Base-by-base conservation (phyloP, 2,797 vertebrate species). In the Hydrophis major region DNA sequence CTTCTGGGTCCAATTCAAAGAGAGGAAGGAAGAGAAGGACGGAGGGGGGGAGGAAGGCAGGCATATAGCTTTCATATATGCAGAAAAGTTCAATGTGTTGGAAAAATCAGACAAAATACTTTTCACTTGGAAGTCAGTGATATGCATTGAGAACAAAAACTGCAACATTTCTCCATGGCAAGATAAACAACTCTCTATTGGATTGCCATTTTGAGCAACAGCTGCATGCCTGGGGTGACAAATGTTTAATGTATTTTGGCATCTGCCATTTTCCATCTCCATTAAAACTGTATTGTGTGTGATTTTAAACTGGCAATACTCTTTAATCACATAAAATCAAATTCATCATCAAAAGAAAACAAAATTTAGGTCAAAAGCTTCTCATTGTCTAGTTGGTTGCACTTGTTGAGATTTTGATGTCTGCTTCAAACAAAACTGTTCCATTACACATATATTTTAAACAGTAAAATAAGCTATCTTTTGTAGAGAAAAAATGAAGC, bases 381-480 rank as follows among this genome's bases (percentile, higher is more conserved):
- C 92, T 97, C 94, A 96, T 95, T 96, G 96, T 96, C 94, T 95
- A 92, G 87, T 94, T 93, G 94, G 94, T 94, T 96, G 94, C 93
- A 91, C 42, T 90, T 14, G 57, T 93, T 88, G 94, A 78, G 92
- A 94, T 95, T 94, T 96, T 63, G 50, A 94, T 92, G 90, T 66
- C 94, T 90, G 93, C 94, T 97, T 96, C 96, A 97, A 95, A 95
- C 94, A 83, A 95, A 95, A 94, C 92, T 78, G 91, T 93, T 97
- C 96, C 93, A 97, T 87, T 53, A 94, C 61, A 95, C 94, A 92
- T 89, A 89, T 92, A 95, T 96, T 96, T 96, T 83, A 83, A 83
- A 25, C 37, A 83, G 10, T 83, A 83, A 83, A 83, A 42, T 47
- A 83, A 83, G 0, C 37, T 78, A 10, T 83, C 37, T 42, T 83